These are phyloP conservation scores for Elmis aenea DNA, from an alignment of 2,888 invertebrate genomes.

Conservation along the genomic window DNA sequence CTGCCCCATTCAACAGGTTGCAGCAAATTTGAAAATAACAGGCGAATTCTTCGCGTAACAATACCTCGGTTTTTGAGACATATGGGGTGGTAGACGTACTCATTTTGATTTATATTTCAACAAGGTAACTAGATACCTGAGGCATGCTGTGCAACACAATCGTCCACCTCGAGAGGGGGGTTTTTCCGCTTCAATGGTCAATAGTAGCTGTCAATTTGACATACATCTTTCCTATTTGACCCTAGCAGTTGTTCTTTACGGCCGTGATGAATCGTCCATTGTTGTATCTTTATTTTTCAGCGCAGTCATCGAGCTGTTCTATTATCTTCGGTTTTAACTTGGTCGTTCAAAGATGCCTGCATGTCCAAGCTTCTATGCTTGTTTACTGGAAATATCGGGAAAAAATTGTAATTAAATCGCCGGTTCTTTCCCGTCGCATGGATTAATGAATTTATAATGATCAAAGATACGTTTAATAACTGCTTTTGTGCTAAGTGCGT, in stretches of 20 bases:
- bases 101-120: conserved; percentile 16
- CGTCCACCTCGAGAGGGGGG: conserved; percentile 12
- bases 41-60: conserved; percentile 2
- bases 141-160: conserved; percentile 15
- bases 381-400: too few relatives aligned
- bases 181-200: conserved; percentile 18
- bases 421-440: too few relatives aligned
- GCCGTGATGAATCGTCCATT: conserved; percentile 13
- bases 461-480: too few relatives aligned
- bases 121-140: conserved; percentile 16
- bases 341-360: too few relatives aligned
- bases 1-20: conserved; percentile 4
- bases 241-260: conserved; percentile 13
- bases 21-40: conserved; percentile 10
- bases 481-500: too few relatives aligned
- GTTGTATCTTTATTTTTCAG: too few relatives aligned
- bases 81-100: conserved; percentile 3
- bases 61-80: conserved; percentile 6
- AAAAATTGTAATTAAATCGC: too few relatives aligned
- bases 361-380: too few relatives aligned
- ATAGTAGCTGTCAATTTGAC: conserved; percentile 20
- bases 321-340: too few relatives aligned
- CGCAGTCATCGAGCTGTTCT: too few relatives aligned
- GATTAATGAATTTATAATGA: too few relatives aligned
- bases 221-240: conserved; percentile 17